Base-by-base conservation (phyloP, 37 sponge, comb jelly and placozoan genomes). In the Chondrilla cf. caribensis region DNA sequence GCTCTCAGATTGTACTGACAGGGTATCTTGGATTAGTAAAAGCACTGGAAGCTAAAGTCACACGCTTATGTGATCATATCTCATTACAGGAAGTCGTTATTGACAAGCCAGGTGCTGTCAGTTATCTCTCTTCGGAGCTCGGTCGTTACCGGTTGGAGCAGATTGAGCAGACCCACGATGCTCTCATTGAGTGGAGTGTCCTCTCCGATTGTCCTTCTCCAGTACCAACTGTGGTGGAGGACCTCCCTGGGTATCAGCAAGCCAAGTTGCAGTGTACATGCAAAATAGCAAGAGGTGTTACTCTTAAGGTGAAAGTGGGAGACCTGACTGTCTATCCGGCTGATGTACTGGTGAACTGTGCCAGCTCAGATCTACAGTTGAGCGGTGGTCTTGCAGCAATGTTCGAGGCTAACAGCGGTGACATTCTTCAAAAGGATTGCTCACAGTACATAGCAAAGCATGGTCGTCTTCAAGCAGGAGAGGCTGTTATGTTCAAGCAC, bases 261-360 rank as follows among this genome's bases (percentile, higher is more conserved):
- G 35, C 54, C 54, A 39, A n/a, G 54, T 3, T 77, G 86, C 72
- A 58, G 33, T 32, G 87, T n/a, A n/a, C n/a, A n/a, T n/a, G 81
- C 17, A 28, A 5, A 31, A 81, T 67, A 28, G 39, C 37, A 38
- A 82, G 78, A 24, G 15, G 22, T 8, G 86, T 64, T 38, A 79
- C 33, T 8, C 57, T 91, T 60, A 40, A 33, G 2, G 58, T 91
- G 17, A 70, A 43, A 9, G n/a, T 79, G 68, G 91, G 91, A 36
- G 91, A 91, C 32, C 87, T 91, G 40, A 87, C 87, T 2, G 85
- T 81, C 51, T 87, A 83, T 41, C 8, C 85, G 65, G 87, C 82
- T 33, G 91, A 91, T 58, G 91, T 91, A 0, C 81, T 91, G 41
- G 91, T 91, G 11, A 91, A 91, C 84, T 87, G 87, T 64, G 87